Evolutionary conservation across 2,888 invertebrate species (phyloP).

Genomic region (Lithophane semibrunnea): DNA sequence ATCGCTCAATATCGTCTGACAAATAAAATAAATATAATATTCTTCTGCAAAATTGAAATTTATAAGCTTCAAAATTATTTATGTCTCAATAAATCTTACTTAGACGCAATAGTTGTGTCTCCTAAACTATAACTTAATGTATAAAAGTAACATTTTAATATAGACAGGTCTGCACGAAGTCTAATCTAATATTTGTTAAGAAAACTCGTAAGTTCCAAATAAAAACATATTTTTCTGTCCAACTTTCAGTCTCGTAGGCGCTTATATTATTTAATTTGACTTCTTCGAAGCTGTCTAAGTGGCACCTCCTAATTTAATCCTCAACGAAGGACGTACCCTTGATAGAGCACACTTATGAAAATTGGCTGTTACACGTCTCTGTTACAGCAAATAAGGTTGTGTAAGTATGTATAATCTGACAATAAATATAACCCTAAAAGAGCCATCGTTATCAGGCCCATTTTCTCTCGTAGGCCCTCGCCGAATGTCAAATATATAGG

Average conservation of each 20-base stretch:
- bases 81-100: constrained; percentile 51
- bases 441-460: constrained; percentile 78
- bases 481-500: constrained; percentile 86
- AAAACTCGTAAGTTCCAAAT: constrained; percentile 44
- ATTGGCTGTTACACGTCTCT: constrained; percentile 48
- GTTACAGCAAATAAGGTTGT: constrained; percentile 54
- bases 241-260: constrained; percentile 29
- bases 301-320: constrained; percentile 51
- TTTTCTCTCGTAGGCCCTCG: constrained; percentile 78
- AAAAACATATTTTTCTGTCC: constrained; percentile 51
- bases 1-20: neutral
- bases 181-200: constrained; percentile 54
- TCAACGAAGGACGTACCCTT: constrained; percentile 41
- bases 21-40: constrained; percentile 40
- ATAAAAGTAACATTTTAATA: constrained; percentile 29
- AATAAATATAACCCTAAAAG: constrained; percentile 73
- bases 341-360: constrained; percentile 52
- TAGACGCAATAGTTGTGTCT: constrained; percentile 27
- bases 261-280: constrained; percentile 45
- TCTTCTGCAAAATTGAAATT: constrained; percentile 41
- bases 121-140: constrained; percentile 29
- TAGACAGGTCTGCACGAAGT: constrained; percentile 26
- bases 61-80: constrained; percentile 46
- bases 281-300: constrained; percentile 33
- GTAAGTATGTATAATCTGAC: constrained; percentile 60